Base-by-base conservation (phyloP, 2,797 vertebrate genomes). In the Cynopterus sphinx region DNA sequence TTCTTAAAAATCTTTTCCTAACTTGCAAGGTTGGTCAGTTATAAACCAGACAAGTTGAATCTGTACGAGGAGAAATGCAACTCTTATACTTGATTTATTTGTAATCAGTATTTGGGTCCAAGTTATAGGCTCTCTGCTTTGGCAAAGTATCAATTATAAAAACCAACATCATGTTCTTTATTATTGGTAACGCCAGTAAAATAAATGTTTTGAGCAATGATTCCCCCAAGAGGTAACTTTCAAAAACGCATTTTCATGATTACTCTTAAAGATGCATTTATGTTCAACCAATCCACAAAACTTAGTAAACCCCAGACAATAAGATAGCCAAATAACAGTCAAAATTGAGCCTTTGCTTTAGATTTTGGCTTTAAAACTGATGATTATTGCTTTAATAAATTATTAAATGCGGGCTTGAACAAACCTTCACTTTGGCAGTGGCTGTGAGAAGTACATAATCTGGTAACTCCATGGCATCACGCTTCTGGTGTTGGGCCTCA, bases 341-440 rank as follows among this genome's bases (percentile, higher is more conserved):
- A 71, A 41, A 77, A n/a, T 4, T 2, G 16, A 77, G 63, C 11
- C 19, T 31, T 28, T 33, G 77, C 24, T 31, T 13, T 19, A 16
- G 61, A 22, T 41, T 59, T 70, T 51, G 13, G 15, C 49, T 49
- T 49, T 49, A 49, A 49, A 49, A 49, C 49, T 49, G 49, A 49
- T 49, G 49, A 49, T 17, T 16, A 49, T 49, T 49, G 68, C 36
- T 41, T 19, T 55, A 22, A 10, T 26, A 68, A 82, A 9, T 43
- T 26, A 92, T 17, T 33, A 53, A n/a, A 46, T 0, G 33, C 1
- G 21, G 46, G 55, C 55, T 19, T 71, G 9, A 55, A 57, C 84
- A 81, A 97, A 99, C 99, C 99, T 99, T 99, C 96, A 99, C 99
- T 98, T 99, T 99, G 95, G 99, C 99, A 0, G 99, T 99, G 33